Conservation (phyloP, 2,888 invertebrate genomes). For the Caenorhabditis doughertyi region DNA sequence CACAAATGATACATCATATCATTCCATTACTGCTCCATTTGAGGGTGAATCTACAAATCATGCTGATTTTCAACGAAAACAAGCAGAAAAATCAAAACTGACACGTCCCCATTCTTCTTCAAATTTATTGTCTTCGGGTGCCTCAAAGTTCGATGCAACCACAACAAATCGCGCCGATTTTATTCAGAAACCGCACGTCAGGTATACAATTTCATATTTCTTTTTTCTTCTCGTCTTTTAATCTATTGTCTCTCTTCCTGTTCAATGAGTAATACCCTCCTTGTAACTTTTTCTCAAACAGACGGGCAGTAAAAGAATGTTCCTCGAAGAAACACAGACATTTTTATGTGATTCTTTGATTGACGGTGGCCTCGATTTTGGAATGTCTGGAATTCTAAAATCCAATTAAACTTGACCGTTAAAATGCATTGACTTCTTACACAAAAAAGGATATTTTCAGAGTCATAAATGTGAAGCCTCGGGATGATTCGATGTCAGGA, state of each 20-base stretch:
- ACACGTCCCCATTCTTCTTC: constrained; percentile 40
- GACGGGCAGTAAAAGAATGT: constrained; percentile 23
- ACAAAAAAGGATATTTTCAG: constrained; percentile 32
- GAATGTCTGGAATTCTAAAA: constrained; percentile 13
- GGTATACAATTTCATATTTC: constrained; percentile 23
- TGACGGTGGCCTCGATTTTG: not conserved
- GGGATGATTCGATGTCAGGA: constrained; percentile 29
- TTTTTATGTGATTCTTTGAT: constrained; percentile 10
- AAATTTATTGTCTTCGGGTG: constrained; percentile 33
- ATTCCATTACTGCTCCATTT: constrained; percentile 29
- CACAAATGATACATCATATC: constrained; percentile 35
- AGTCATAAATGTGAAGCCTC: constrained; percentile 59
- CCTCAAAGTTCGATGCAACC: constrained; percentile 36
- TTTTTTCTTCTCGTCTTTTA: not conserved
- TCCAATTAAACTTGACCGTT: not conserved
- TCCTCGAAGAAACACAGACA: constrained; percentile 15
- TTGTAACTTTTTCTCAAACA: constrained; percentile 24
- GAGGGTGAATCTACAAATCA: constrained; percentile 47
- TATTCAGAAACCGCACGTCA: constrained; percentile 47
- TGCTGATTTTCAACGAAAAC: constrained; percentile 52
- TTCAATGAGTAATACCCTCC: constrained; percentile 32
- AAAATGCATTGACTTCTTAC: not conserved
- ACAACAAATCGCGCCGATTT: constrained; percentile 44
- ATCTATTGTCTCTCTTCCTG: constrained; percentile 21
- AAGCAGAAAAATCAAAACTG: constrained; percentile 27